Evolutionary conservation across 2,888 invertebrate species (phyloP), one percentile per base, ranked within the genome.

Genomic region (Caenorhabditis parvicauda): DNA sequence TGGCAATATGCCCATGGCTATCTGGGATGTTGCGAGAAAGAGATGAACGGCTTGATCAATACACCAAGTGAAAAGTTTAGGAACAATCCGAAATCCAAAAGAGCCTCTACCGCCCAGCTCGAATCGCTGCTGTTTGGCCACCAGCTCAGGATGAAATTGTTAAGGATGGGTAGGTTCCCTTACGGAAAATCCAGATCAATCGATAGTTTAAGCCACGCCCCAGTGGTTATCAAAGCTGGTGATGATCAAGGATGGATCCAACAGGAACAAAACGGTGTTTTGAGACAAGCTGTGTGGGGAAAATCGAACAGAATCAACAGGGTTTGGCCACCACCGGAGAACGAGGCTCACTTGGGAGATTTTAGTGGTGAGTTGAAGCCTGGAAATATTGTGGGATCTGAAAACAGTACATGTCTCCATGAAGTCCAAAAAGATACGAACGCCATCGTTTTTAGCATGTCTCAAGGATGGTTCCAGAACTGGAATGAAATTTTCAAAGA

Each of bases 201-300:
- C n/a, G n/a, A n/a, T n/a, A n/a, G n/a, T 46, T 62, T 44, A 35
- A 67, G 67, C 21, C 58, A 55, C 12, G 49, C 61, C 14, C 57
- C 64, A 25, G 46, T 55, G 9, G 54, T 58, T 12, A 58, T 68
- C 41, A 74, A 73, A 39, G 64, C 73, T 27, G 55, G 52, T 22
- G 74, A 70, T 12, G 78, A 78, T 43, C 60, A 59, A 41, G 75
- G 68, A 2, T 78, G 78, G 78, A 73, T 76, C 39, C 78, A 76
- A 55, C 44, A 61, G 54, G 60, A 64, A 9, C 49, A 59, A 21
- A 68, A 63, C 27, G 60, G 56, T 25, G 56, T 68, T 2, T 21
- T 49, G 29, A 62, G 54, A 41, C 54, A 62, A 28, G 56, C 64
- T 2, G 62, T 61, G 17, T 64, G 66, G 64, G 51, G 60, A 3